Base-by-base conservation (phyloP, 2,888 invertebrate genomes). In the Troides oblongomaculatus region DNA sequence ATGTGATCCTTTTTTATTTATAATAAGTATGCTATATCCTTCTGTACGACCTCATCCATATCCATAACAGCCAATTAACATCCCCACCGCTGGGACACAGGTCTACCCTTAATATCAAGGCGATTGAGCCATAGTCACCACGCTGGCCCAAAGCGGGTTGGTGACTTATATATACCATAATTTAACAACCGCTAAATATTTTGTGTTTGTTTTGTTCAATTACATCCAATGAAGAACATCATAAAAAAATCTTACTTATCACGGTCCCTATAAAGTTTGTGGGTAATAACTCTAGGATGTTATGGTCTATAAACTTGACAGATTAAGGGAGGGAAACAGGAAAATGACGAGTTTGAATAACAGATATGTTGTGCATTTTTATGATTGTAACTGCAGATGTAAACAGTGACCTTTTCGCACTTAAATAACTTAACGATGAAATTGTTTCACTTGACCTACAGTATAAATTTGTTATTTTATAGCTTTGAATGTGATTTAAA, bases 301-400 rank as follows among this genome's bases (percentile, higher is more conserved):
- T 50, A n/a, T 14, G 25, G 14, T 8, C 23, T n/a, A 46, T 46
- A 46, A 59, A 65, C 43, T 30, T 46, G 1, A 25, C 1, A 60
- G 60, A 61, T 66, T 50, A 53, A 17, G 36, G 18, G 21, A 39
- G 25, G n/a, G 36, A 61, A n/a, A 56, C 53, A 53, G 66, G 58
- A 62, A 62, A 68, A n/a, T 4, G 7, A n/a, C n/a, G 53, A 62
- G 25, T 18, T 36, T 60, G 50, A 39, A 66, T 36, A 59, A 66
- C 61, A 61, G 10, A 61, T 66, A 66, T 53, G 30, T 25, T 66
- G 39, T 61, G 53, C 60, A 53, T 18, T 66, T 46, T 66, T 53
- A 66, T 66, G 60, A 70, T 65, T 64, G 58, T 21, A 59, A 53
- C 30, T 59, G 46, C 50, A 66, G 60, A 60, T 66, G 66, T 30